Conservation (phyloP, 2,888 invertebrate genomes). For the Spicauda simplicius region DNA sequence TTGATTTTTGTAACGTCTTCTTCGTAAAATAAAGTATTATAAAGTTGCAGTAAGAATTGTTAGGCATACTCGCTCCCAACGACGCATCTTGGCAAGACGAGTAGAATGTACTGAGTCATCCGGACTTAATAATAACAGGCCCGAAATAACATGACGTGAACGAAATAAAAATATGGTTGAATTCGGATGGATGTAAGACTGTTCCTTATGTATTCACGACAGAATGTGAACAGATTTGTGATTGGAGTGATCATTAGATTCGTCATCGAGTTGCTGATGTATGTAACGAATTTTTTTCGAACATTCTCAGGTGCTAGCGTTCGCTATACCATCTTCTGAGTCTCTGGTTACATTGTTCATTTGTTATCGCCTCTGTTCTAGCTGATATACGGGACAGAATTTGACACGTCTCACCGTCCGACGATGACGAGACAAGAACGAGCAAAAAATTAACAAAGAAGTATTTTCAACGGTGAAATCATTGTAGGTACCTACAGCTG, state of each 20-base stretch:
- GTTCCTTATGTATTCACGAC: neutral
- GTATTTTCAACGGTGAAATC: constrained; percentile 6
- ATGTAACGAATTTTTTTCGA: no score
- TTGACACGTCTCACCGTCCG: neutral
- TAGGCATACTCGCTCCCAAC: neutral
- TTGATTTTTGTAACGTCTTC: neutral
- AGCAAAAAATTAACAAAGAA: constrained; percentile 2
- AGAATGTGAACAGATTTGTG: neutral
- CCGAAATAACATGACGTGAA: constrained; percentile 32
- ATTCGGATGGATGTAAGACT: neutral
- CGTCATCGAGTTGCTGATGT: neutral
- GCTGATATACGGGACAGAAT: neutral
- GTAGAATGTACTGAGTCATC: constrained; percentile 32
- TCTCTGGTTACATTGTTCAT: neutral
- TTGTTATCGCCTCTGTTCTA: neutral
- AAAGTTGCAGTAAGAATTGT: neutral
- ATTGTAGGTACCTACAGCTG: neutral
- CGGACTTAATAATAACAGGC: constrained; percentile 24
- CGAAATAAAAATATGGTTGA: constrained; percentile 26
- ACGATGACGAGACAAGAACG: neutral
- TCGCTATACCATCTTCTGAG: no score
- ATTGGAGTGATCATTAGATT: neutral
- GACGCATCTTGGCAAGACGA: constrained; percentile 20
- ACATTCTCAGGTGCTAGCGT: no score
- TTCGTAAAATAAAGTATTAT: neutral